Evolutionary conservation across 2,113 vertebrate species (phyloP).

Genomic region (Antechinus stuartii): DNA sequence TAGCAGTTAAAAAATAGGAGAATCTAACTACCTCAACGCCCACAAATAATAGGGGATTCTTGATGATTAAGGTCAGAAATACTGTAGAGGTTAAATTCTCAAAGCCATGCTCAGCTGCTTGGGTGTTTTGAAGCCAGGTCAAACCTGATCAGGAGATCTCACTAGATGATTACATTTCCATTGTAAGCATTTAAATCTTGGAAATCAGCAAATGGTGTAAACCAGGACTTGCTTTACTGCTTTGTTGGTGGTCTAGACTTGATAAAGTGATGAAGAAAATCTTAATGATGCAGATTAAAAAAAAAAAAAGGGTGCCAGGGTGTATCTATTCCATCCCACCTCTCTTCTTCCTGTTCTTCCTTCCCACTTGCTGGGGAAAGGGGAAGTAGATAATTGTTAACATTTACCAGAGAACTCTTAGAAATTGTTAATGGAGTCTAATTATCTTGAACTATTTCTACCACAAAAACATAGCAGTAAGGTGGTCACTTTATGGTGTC

Average conservation of each 20-base stretch:
- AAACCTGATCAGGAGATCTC: background rate
- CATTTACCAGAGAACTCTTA: background rate
- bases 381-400: background rate
- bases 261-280: background rate
- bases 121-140: background rate
- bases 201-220: background rate
- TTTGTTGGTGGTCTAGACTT: background rate
- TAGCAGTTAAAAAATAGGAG: background rate
- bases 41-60: background rate
- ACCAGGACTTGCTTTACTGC: background rate
- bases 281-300: background rate
- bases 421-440: background rate
- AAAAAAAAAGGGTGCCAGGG: background rate
- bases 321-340: background rate
- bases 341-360: background rate
- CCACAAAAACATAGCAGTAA: background rate
- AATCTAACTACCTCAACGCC: background rate
- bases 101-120: background rate
- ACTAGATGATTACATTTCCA: background rate
- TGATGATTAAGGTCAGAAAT: background rate
- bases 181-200: background rate
- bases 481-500: background rate
- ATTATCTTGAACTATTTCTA: background rate
- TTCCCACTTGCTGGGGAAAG: background rate
- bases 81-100: background rate